Evolutionary conservation across 2,113 vertebrate species (phyloP), one percentile per base, ranked within the genome.

Genomic region (Chlamydotis undulata): DNA sequence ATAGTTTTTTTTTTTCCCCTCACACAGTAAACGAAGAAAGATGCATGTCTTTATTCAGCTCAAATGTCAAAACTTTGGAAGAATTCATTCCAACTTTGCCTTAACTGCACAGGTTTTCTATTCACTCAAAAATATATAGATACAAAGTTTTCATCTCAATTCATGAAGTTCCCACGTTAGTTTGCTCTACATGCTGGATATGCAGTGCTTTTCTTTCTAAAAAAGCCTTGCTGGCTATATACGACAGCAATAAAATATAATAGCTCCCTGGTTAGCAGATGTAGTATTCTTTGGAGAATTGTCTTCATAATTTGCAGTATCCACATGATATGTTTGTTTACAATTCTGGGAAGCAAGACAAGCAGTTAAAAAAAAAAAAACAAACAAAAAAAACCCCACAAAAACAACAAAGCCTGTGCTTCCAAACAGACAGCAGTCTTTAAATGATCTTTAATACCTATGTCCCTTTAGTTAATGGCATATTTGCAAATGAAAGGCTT

Each of bases 241-340:
- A 91, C 90, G 52, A 82, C 35, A 87, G 80, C 56, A 90, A 91
- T 94, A 97, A 96, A 96, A 93, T 67, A 31, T 14, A 96, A 87
- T 10, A 91, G 64, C 49, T 95, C 74, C 43, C 39, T 45, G 21
- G 31, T 76, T 50, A 65, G 64, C 39, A 89, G 57, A 87, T 3
- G 0, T 4, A 80, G 50, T 83, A 73, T 76, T 94, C 74, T 67
- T 84, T 57, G 19, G 61, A 94, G 69, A 94, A 79, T 2, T 73
- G 24, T 64, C 45, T 75, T 73, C n/a, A n/a, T 82, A 82, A 85
- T 69, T 49, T 80, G 61, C 78, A 89, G 26, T 82, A 65, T 17
- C 26, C 61, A 64, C 4, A 29, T 14, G 19, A 76, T 41, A 43
- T 2, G 1, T 67, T 64, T 59, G 64, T 56, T 91, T 65, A 93